Base-by-base conservation (phyloP, 2,888 invertebrate genomes). In the Erynnis tages region DNA sequence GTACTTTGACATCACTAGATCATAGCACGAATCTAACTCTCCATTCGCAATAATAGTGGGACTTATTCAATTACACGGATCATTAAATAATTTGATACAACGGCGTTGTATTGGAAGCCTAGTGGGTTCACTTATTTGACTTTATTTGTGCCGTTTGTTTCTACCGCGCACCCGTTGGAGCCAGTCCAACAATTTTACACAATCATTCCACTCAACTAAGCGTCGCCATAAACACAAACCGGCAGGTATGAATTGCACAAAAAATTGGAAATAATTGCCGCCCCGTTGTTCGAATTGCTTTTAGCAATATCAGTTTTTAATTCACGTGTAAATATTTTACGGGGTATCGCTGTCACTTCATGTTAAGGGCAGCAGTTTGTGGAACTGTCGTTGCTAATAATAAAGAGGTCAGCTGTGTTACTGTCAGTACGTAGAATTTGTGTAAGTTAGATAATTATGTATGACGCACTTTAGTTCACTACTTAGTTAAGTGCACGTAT, bases 191-290 rank as follows among this genome's bases (percentile, higher is more conserved):
- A 81, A 80, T 84, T 89, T 88, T 88, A 88, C 87, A 88, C 86
- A 88, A 88, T 89, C 86, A 88, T 89, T 88, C 87, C 88, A 88
- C 84, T 88, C 86, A 86, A 88, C 87, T 87, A 86, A 88, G 86
- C 88, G 85, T 80, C 78, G 77, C 82, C 84, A 86, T 88, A 88
- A 89, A 88, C 88, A 88, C 81, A 82, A 80, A 69, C 76, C 80
- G 82, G 79, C 83, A 83, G 79, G 81, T 86, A 88, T 87, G 81
- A 84, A 85, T 82, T 79, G 85, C 83, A 78, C 79, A 82, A 86
- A 86, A 85, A 87, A 82, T 73, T 78, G 66, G 67, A 79, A 79
- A 84, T 85, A 87, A 85, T 87, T 87, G 86, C 79, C 81, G 80
- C 78, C 79, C 78, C 76, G 76, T 77, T 77, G 72, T 75, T 69